Evolutionary conservation across 2,888 invertebrate genomes (phyloP).

Genomic region (Blastobasis lacticolella): DNA sequence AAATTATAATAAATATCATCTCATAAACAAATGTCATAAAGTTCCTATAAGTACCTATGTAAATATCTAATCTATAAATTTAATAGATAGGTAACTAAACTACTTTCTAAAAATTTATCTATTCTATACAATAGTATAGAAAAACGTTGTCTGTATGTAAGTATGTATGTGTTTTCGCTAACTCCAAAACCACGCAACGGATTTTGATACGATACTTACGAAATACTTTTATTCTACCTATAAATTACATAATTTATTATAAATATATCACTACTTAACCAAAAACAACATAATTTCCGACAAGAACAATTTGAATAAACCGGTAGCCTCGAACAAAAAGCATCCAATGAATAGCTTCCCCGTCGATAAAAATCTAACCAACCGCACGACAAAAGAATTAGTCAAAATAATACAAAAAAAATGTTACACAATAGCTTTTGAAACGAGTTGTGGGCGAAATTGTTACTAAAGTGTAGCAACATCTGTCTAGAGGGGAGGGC

Average conservation of each 20-base stretch:
- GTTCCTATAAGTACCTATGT: no score
- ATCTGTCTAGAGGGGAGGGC: conserved; percentile 63
- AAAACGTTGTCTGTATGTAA: no score
- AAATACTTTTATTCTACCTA: no score
- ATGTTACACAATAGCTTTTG: conserved; percentile 60
- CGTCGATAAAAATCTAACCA: conserved; percentile 59
- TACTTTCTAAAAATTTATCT: no score
- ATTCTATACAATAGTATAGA: no score
- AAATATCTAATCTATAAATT: no score
- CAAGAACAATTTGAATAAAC: conserved; percentile 35
- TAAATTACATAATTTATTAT: conserved; percentile 9
- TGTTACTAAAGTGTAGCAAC: conserved; percentile 72
- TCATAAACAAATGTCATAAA: no score
- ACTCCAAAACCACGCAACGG: no score
- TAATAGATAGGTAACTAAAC: no score
- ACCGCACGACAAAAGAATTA: conserved; percentile 70
- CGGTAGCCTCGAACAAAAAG: conserved; percentile 53
- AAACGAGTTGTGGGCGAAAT: conserved; percentile 67
- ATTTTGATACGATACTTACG: no score
- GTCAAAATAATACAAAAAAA: conserved; percentile 64
- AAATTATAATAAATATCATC: no score
- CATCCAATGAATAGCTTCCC: conserved; percentile 56
- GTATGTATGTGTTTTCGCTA: no score
- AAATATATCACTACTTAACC: conserved; percentile 22
- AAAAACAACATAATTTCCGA: conserved; percentile 25